phyloP scores from a whole-genome alignment of 2,113 vertebrate genomes.

The Oenanthe melanoleuca region DNA sequence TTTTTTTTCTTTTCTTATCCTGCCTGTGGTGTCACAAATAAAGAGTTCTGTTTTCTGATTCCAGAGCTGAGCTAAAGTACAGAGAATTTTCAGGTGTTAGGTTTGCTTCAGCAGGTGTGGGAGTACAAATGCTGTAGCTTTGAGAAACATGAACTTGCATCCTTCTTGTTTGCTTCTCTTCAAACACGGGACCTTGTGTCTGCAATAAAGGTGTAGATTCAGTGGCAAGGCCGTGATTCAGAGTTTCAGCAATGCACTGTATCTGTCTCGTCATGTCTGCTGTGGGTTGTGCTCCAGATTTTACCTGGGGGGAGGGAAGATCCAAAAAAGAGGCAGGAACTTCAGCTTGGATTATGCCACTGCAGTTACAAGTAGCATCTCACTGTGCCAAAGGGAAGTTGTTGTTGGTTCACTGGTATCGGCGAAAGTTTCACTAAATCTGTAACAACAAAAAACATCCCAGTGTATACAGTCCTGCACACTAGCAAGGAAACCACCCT shows the following conservation, averaged over 20 bases:
- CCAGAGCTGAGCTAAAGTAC: not conserved
- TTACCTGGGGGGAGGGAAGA: constrained; percentile 73
- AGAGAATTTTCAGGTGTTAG: not conserved
- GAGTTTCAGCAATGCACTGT: constrained; percentile 53
- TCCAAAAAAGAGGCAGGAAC: constrained; percentile 61
- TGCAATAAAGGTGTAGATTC: not conserved
- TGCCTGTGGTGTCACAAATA: not conserved
- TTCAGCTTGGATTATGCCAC: constrained; percentile 47
- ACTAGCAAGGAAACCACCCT: not conserved
- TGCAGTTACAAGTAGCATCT: constrained; percentile 52
- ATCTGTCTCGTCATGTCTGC: constrained; percentile 68
- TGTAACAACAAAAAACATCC: not conserved
- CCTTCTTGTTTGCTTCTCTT: not conserved
- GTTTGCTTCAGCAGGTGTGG: not conserved
- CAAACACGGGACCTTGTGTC: not conserved
- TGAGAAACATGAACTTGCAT: not conserved
- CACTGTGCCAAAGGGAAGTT: constrained; percentile 62
- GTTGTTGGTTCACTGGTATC: constrained; percentile 63
- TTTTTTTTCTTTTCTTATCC: not conserved
- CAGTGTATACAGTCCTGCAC: not conserved
- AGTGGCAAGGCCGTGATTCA: constrained; percentile 28
- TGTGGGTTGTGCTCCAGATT: constrained; percentile 59
- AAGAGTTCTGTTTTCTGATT: not conserved
- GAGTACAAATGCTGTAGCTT: not conserved
- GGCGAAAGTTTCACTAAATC: constrained; percentile 66